Conservation (phyloP, 2,888 invertebrate genomes). For the Adelognathus sp. region DNA sequence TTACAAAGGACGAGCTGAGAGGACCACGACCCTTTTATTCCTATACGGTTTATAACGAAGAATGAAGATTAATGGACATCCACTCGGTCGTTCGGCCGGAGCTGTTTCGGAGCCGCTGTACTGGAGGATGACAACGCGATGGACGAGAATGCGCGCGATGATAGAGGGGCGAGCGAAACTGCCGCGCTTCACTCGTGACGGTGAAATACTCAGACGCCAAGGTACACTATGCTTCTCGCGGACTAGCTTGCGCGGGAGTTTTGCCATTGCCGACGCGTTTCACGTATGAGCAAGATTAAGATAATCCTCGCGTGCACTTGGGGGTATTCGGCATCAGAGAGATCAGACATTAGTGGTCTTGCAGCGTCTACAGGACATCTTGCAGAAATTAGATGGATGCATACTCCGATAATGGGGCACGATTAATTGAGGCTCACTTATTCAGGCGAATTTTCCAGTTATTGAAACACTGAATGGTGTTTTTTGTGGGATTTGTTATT, state of each 20-base stretch:
- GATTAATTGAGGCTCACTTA: too few relatives aligned
- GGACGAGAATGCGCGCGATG: neutral
- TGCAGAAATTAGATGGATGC: neutral
- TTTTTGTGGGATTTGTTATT: too few relatives aligned
- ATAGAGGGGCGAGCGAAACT: slow-evolving; percentile 17
- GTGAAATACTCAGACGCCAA: neutral
- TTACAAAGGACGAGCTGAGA: neutral
- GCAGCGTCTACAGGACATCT: neutral
- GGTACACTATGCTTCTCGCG: neutral
- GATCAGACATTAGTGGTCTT: neutral
- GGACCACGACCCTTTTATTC: slow-evolving; percentile 63
- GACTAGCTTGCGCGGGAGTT: neutral
- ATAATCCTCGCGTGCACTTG: neutral
- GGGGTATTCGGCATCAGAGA: neutral
- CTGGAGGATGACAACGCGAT: slow-evolving; percentile 38
- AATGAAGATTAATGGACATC: slow-evolving; percentile 71
- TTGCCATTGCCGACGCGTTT: neutral
- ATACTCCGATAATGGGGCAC: too few relatives aligned
- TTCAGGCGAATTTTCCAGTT: too few relatives aligned
- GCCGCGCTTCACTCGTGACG: neutral
- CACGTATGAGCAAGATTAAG: neutral
- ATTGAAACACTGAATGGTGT: too few relatives aligned
- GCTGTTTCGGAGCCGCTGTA: slow-evolving; percentile 10
- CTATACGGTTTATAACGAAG: slow-evolving; percentile 64
- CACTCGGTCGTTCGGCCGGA: slow-evolving; percentile 30